Base-by-base conservation (phyloP, 92 coral and sea anemone genomes). In the Heteractis magnifica region DNA sequence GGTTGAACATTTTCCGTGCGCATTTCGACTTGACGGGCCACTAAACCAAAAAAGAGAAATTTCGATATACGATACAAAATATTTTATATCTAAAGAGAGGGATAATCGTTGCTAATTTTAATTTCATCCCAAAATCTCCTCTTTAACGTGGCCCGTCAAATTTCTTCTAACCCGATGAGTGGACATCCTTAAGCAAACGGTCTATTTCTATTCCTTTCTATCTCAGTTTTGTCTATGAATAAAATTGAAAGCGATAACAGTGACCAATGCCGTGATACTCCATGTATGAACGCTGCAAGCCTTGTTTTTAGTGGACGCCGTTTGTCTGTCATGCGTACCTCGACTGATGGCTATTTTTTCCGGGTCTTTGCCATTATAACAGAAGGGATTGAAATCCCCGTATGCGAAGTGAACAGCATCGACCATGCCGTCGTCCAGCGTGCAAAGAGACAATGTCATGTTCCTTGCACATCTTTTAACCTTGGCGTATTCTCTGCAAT, bases 371-470 rank as follows among this genome's bases (percentile, higher is more conserved):
- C 58, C 81, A 50, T 84, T 49, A 0, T 16, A 62, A 58, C 87
- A 84, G 65, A 84, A 84, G 49, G 87, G 87, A 49, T 84, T 84
- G 52, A 84, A 84, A 11, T 64, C 72, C n/a, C 82, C 87, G n/a
- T 84, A 84, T 1, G 77, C 50, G 21, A 76, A 76, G 11, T 18
- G 19, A n/a, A 77, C 82, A 0, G 50, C 65, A 9, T 84, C 49
- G 5, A 16, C 51, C 82, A 84, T 59, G 20, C 49, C 15, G 5
- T 76, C 59, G 20, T 76, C 77, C 49, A 84, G 81, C 15, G 59
- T 76, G 65, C 87, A 84, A 59, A 51, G 79, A 8, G 81, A 59
- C 15, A 50, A 16, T 9, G 87, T 84, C 82, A 84, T 84, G 51
- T 84, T 77, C 3, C 87, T 48, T 0, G 87, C 87, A 26, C 87